phyloP scores from a whole-genome alignment of 2,888 invertebrate species.

The Spodoptera picta region DNA sequence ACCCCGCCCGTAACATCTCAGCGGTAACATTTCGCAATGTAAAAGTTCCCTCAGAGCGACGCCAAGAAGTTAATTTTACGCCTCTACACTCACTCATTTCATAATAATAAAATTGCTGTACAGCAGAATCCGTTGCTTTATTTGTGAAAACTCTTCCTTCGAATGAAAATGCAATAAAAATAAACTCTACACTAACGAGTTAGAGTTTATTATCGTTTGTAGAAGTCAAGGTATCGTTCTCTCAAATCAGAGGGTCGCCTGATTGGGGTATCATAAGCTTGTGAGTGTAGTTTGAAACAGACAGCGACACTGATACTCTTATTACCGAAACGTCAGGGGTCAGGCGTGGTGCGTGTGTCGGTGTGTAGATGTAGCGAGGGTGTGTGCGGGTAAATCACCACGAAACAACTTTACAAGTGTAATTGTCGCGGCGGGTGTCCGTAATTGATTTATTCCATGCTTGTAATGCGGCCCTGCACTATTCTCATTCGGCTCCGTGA shows the following conservation, averaged over 20 bases:
- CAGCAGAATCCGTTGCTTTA: conserved; percentile 64
- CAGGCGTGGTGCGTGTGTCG: conserved; percentile 58
- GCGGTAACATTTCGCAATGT: conserved; percentile 53
- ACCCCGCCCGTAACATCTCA: conserved; percentile 43
- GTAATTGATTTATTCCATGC: conserved; percentile 82
- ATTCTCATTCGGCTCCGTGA: conserved; percentile 55
- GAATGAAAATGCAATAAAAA: conserved; percentile 16
- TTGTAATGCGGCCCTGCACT: conserved; percentile 56
- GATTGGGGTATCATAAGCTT: conserved; percentile 82
- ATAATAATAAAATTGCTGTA: conserved; percentile 71
- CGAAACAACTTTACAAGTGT: conserved; percentile 81
- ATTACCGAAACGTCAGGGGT: conserved; percentile 75
- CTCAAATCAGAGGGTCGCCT: conserved; percentile 77
- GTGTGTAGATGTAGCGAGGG: conserved; percentile 49
- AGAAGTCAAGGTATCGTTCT: conserved; percentile 51
- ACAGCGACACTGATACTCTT: conserved; percentile 77
- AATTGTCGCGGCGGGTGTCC: conserved; percentile 79
- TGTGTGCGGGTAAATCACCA: conserved; percentile 72
- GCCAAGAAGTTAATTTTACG: conserved; percentile 70
- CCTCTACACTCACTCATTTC: conserved; percentile 69
- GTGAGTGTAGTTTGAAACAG: conserved; percentile 79
- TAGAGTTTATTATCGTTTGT: conserved; percentile 56
- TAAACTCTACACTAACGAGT: conserved; percentile 20
- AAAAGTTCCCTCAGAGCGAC: conserved; percentile 53
- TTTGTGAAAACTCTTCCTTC: conserved; percentile 62